phyloP scores from a whole-genome alignment of 2,797 vertebrate species.

The Myoxocephalus aenaeus region DNA sequence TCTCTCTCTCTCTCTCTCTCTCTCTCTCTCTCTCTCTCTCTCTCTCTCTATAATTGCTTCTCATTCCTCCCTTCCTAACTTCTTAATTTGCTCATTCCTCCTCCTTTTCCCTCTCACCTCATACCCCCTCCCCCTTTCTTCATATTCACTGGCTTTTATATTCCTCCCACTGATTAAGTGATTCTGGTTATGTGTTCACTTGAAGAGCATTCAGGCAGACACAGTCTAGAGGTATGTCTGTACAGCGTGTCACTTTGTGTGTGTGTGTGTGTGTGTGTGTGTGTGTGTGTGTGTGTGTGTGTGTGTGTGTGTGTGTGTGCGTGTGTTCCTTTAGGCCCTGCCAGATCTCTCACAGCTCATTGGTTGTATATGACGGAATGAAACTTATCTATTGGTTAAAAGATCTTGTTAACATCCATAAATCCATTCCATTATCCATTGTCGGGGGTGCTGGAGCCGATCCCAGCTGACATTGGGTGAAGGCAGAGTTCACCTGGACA shows the following conservation, averaged over 20 bases:
- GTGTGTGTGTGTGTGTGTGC: slow-evolving; percentile 37
- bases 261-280: slow-evolving; percentile 39
- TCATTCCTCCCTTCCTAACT: slow-evolving; percentile 75
- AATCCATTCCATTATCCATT: too few relatives aligned
- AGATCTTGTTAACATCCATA: slow-evolving; percentile 96
- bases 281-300: slow-evolving; percentile 28
- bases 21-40: background rate
- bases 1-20: slow-evolving; percentile 59
- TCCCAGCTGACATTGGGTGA: too few relatives aligned
- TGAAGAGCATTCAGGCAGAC: slow-evolving; percentile 92
- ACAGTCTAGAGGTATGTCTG: slow-evolving; percentile 94
- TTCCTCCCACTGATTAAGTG: slow-evolving; percentile 87
- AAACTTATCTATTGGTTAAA: slow-evolving; percentile 78
- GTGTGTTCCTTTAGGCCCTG: slow-evolving; percentile 12
- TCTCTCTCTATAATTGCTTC: slow-evolving; percentile 66
- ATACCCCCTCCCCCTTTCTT: slow-evolving; percentile 35
- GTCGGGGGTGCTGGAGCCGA: too few relatives aligned
- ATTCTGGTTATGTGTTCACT: slow-evolving; percentile 92
- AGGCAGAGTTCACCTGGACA: too few relatives aligned
- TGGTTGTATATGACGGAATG: slow-evolving; percentile 89
- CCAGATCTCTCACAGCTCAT: slow-evolving; percentile 86
- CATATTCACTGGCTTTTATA: slow-evolving; percentile 68
- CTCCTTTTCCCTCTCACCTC: background rate
- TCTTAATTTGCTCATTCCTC: slow-evolving; percentile 51
- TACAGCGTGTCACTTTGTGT: slow-evolving; percentile 73